phyloP scores from a whole-genome alignment of 2,888 invertebrate genomes.

The Diaphora mendica region DNA sequence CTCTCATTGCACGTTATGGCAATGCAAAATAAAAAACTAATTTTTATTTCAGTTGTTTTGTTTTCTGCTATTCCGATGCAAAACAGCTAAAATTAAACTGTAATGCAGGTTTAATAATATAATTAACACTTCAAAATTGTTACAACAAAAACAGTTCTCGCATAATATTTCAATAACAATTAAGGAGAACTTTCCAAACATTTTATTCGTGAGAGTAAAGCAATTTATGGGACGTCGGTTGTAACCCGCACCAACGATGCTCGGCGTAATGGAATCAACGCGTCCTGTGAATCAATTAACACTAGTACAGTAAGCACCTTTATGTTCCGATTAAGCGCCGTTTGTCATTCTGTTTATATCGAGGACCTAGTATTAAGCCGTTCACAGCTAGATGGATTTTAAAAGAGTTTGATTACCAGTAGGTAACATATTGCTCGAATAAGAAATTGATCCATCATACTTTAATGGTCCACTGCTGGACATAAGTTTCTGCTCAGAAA shows the following conservation, averaged over 20 bases:
- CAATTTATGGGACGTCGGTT: conserved; percentile 11
- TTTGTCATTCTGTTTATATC: conserved; percentile 1
- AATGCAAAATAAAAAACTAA: neutral
- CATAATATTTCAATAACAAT: conserved; percentile 6
- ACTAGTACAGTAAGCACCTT: conserved; percentile 24
- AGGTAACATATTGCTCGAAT: too few species aligned
- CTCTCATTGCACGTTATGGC: too few species aligned
- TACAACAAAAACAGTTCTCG: neutral
- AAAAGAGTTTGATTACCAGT: neutral
- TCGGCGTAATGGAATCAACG: conserved; percentile 55
- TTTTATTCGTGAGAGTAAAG: conserved; percentile 1
- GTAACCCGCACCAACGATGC: conserved; percentile 6
- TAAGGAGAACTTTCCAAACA: neutral
- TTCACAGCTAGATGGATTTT: neutral
- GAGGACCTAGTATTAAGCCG: neutral
- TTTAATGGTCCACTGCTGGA: too few species aligned
- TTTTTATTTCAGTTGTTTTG: neutral
- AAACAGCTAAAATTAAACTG: neutral
- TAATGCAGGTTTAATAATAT: neutral
- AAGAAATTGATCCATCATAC: too few species aligned
- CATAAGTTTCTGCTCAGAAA: too few species aligned
- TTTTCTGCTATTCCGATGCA: neutral
- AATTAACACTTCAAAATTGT: neutral
- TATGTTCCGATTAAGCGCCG: conserved; percentile 12
- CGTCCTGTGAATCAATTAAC: conserved; percentile 51